Evolutionary conservation across 2,888 invertebrate genomes (phyloP), one percentile per base, ranked within the genome.

Genomic region (Polylopha cassiicola): DNA sequence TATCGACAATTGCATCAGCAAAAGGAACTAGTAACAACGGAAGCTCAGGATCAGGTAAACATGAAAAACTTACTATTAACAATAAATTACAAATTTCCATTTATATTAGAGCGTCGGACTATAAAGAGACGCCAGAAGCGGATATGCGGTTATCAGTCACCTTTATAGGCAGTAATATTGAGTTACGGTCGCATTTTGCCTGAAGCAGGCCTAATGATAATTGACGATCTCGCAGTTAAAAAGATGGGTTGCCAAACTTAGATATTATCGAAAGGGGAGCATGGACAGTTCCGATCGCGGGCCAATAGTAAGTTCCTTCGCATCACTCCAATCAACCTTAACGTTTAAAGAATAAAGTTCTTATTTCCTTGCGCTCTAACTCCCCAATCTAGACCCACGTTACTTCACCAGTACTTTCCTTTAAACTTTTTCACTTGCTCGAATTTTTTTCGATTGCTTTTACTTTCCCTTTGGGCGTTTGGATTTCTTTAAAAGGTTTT

Each of bases 141-240:
- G 66, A 67, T 71, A 61, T 61, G 55, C 54, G 72, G 77, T 69
- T 77, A 80, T 81, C 71, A 73, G 61, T 79, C 78, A 78, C 77
- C 76, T 80, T 80, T 81, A 81, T 80, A 69, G 79, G 54, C 77
- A 73, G 70, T 81, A 79, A 80, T 77, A 73, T 73, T 80, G 78
- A 81, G 66, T 77, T 73, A 80, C 63, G 74, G 58, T 56, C 61
- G 58, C 52, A 50, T 57, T 65, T 62, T 62, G 59, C 61, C 55
- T 53, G 58, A 48, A 55, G 59, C 61, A 58, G 65, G 63, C 72
- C 66, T 77, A 78, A 79, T 80, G 78, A 74, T 77, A 80, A 79
- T 80, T 80, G 77, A 78, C 67, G 73, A 55, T 58, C 50, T 44
- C 58, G 69, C 66, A 73, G 72, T 77, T 75, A 77, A 74, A 76